Percentiles rank a stretch among this genome's conserved stretches.
phyloP scores from a whole-genome alignment of 1,140 invertebrate genomes.

The Triops longicaudatus region DNA sequence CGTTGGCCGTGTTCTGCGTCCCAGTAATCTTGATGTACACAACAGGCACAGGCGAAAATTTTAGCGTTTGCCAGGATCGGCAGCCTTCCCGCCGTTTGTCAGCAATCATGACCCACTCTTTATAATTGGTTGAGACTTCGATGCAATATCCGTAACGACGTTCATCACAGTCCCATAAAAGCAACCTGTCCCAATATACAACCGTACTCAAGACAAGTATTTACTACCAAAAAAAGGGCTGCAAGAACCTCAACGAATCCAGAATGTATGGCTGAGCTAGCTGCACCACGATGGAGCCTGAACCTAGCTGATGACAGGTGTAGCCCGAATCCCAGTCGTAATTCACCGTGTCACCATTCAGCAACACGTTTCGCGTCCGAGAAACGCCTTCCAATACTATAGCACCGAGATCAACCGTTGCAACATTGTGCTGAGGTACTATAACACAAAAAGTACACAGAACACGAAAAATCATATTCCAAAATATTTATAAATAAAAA shows the following conservation, averaged over 20 bases:
- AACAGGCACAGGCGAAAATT: constrained; percentile 66
- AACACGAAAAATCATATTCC: background rate
- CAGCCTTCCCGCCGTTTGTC: constrained; percentile 66
- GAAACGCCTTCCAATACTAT: constrained; percentile 91
- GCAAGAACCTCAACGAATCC: constrained; percentile 68
- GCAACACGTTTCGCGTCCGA: constrained; percentile 81
- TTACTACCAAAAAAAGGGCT: constrained; percentile 13
- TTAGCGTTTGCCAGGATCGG: constrained; percentile 84
- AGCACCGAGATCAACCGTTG: constrained; percentile 76
- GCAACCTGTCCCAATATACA: constrained; percentile 48
- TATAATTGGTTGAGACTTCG: constrained; percentile 86
- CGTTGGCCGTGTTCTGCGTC: constrained; percentile 93
- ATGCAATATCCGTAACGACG: constrained; percentile 92
- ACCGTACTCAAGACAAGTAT: background rate
- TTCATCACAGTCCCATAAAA: constrained; percentile 98
- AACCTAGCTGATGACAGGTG: constrained; percentile 96
- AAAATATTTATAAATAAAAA: constrained; percentile 13
- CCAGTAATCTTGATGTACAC: constrained; percentile 92
- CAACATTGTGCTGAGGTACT: constrained; percentile 83
- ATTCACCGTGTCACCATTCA: constrained; percentile 87
- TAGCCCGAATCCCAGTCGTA: constrained; percentile 99
- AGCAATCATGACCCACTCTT: constrained; percentile 77
- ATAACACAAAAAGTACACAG: constrained; percentile 44
- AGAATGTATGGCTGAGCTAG: constrained; percentile 93
- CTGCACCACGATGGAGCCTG: constrained; percentile 87